Evolutionary conservation across 2,888 invertebrate species (phyloP), one percentile per base, ranked within the genome.

Genomic region (Nomada hirtipes): DNA sequence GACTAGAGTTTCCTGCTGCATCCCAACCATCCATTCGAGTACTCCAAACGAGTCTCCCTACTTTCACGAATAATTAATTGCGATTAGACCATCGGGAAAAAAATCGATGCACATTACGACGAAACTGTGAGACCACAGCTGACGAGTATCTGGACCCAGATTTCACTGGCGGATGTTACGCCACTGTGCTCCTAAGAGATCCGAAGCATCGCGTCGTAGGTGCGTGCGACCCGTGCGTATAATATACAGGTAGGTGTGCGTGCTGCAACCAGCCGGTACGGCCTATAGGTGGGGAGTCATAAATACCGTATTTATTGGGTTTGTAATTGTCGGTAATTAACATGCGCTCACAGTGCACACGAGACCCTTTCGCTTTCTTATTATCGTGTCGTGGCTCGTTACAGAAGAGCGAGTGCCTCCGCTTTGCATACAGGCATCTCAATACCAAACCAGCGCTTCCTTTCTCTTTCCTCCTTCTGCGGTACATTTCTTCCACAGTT

Each of bases 281-380:
- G 69, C 64, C 29, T 67, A 71, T 70, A 82, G 71, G 83, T 73
- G 83, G 83, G 74, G 75, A 86, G 86, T 88, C 90, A 91, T 90
- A 91, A 89, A 91, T 89, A 89, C 85, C 76, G 83, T 89, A 90
- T 90, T 91, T 89, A 91, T 91, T 91, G 91, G 88, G 86, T 89
- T 88, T 88, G 90, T 91, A 91, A 91, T 91, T 91, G 90, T 90
- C 89, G 87, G 89, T 91, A 91, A 91, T 91, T 90, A 91, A 91
- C 91, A 91, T 90, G 91, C 85, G 75, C 90, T 83, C 83, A 70
- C 70, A 80, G 85, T 87, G 89, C 84, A 86, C 73, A 83, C 83
- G 83, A 82, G 82, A 80, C 80, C 77, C 83, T 83, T 84, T 86
- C 85, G 83, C 84, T 87, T 91, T 90, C 88, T 91, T 89, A 90